These are phyloP conservation scores for Tetraneura akinire DNA, from an alignment of 1,140 invertebrate genomes.

Conservation along the genomic window DNA sequence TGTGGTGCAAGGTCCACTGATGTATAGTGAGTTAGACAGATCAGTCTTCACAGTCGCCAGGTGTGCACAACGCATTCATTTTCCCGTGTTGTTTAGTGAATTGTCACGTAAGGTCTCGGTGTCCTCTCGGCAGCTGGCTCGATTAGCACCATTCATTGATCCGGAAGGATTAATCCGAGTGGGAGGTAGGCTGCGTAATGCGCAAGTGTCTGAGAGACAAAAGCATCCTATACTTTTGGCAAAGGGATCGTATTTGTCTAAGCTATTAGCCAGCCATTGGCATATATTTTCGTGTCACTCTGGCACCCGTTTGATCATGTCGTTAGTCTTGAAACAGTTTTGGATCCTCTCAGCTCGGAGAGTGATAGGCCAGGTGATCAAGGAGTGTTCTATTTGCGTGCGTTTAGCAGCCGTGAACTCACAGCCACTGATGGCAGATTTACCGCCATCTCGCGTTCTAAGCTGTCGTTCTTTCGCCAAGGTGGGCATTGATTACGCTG, in stretches of 20 bases:
- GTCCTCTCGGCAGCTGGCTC: neutral
- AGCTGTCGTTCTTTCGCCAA: neutral
- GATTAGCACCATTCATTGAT: constrained; percentile 47
- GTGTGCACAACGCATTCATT: neutral
- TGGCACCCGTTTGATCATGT: neutral
- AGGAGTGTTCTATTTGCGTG: neutral
- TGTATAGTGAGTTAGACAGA: neutral
- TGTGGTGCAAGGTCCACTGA: fast-evolving
- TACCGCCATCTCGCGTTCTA: neutral
- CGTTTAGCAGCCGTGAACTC: neutral
- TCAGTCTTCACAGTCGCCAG: neutral
- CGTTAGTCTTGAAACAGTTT: neutral
- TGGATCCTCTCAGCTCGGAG: neutral
- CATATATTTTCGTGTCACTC: neutral
- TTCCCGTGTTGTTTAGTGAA: neutral
- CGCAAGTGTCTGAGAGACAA: constrained; percentile 25
- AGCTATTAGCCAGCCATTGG: neutral
- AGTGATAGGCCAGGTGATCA: neutral
- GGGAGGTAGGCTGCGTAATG: constrained; percentile 52
- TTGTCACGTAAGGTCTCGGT: neutral
- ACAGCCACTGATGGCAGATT: neutral
- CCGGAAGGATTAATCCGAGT: constrained; percentile 50
- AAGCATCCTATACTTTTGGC: constrained; percentile 53
- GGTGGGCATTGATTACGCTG: neutral
- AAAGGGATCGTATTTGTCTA: neutral